These are phyloP conservation scores for Otocyon megalotis DNA, from an alignment of 2,113 vertebrate genomes.

Conservation along the genomic window DNA sequence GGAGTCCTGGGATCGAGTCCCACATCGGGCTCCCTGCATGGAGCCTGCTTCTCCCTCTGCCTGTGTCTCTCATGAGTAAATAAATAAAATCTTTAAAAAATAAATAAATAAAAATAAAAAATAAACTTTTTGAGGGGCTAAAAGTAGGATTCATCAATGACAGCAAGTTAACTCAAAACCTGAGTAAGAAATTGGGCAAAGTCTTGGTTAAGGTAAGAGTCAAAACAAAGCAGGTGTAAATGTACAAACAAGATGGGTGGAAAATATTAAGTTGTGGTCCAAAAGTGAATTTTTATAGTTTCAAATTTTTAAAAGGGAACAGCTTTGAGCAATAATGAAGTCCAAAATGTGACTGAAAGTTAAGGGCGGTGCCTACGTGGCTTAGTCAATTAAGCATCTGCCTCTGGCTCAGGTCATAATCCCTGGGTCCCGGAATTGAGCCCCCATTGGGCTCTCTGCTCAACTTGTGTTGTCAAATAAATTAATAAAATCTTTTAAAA, in stretches of 20 bases:
- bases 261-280: background rate
- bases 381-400: too few species aligned
- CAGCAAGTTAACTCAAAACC: slow-evolving; percentile 1
- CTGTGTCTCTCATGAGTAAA: too few species aligned
- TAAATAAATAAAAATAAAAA: too few species aligned
- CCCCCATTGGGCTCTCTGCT: too few species aligned
- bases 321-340: background rate
- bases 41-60: too few species aligned
- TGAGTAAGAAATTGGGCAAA: background rate
- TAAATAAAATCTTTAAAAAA: too few species aligned
- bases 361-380: background rate
- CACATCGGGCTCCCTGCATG: too few species aligned
- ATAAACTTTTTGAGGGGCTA: background rate
- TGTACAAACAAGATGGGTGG: background rate
- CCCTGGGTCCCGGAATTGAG: too few species aligned
- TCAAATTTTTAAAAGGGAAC: background rate
- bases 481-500: too few species aligned
- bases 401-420: too few species aligned
- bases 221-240: background rate
- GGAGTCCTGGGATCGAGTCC: too few species aligned
- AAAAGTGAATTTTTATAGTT: slow-evolving; percentile 1
- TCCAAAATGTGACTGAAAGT: background rate
- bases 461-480: too few species aligned
- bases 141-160: background rate
- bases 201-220: background rate